Evolutionary conservation across 2,113 vertebrate species (phyloP).

Genomic region (Ammodytes dubius): DNA sequence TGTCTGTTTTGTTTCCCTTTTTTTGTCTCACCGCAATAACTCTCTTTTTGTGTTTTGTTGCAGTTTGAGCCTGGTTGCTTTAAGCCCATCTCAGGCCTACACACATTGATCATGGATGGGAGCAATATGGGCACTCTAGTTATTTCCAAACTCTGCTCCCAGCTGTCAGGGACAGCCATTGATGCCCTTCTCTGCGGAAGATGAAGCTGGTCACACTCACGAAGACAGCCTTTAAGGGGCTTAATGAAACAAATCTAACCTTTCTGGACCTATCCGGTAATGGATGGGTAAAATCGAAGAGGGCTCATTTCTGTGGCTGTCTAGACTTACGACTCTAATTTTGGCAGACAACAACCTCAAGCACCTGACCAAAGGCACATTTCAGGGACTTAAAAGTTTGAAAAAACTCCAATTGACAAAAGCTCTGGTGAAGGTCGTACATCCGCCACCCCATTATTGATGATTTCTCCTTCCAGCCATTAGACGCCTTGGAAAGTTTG

Average conservation of each 20-base stretch:
- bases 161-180: slow-evolving; percentile 87
- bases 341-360: slow-evolving; percentile 86
- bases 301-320: slow-evolving; percentile 88
- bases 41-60: slow-evolving; percentile 36
- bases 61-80: slow-evolving; percentile 91
- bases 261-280: slow-evolving; percentile 90
- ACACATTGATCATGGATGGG: slow-evolving; percentile 85
- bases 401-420: slow-evolving; percentile 85
- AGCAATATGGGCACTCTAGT: slow-evolving; percentile 73
- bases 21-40: slow-evolving; percentile 12
- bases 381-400: slow-evolving; percentile 88
- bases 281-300: slow-evolving; percentile 81
- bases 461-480: slow-evolving; percentile 89
- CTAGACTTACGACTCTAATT: slow-evolving; percentile 83
- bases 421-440: slow-evolving; percentile 76
- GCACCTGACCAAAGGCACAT: slow-evolving; percentile 81
- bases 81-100: slow-evolving; percentile 83
- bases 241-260: slow-evolving; percentile 87
- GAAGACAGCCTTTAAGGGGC: slow-evolving; percentile 84
- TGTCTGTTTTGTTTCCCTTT: slow-evolving; percentile 42
- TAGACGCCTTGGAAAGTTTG: slow-evolving; percentile 87
- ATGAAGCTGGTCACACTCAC: slow-evolving; percentile 78
- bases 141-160: slow-evolving; percentile 83
- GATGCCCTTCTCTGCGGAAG: slow-evolving; percentile 85
- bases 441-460: slow-evolving; percentile 79